Evolutionary conservation across 1,140 invertebrate genomes (phyloP), one percentile per base, ranked within the genome.

Genomic region (Tyrophagus putrescentiae): DNA sequence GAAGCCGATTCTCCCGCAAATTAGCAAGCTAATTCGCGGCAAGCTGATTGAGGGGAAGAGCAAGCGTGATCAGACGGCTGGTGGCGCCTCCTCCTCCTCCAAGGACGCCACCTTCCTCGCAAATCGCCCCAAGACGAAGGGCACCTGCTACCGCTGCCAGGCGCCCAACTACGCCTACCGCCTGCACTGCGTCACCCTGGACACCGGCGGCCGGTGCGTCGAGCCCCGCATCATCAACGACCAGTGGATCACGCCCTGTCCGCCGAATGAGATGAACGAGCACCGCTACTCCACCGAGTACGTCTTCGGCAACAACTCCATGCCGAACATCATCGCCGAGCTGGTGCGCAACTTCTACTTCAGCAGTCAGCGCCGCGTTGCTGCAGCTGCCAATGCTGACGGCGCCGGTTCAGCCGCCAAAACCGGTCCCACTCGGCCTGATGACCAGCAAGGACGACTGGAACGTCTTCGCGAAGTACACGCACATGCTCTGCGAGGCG

Each of bases 291-390:
- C 57, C 21, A 33, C 50, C 27, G 57, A 59, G 9, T 59, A 4
- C 50, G 25, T 25, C 18, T 59, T 59, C 41, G 36, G 23, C 23
- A 59, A n/a, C 16, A n/a, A 45, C 25, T 59, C 57, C 1, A 28
- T 59, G 3, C 34, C 36, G 5, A 59, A 59, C 21, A 59, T 59
- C 16, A 45, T 59, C 27, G 21, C 50, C 1, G 57, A 59, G 44
- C 27, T 59, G 11, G 34, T 59, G 11, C 7, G 39, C 6, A 45
- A 29, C 16, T 59, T 59, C 23, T 28, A 45, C 23, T 9, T 5
- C 6, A 44, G 16, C 18, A 41, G 28, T 18, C 27, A 11, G n/a
- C 16, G 36, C 16, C 36, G 16, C 16, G n/a, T n/a, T n/a, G n/a
- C n/a, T n/a, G n/a, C n/a, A n/a, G n/a, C n/a, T n/a, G n/a, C n/a